These are phyloP conservation scores for Recurvirostra avosetta DNA, from an alignment of 2,113 vertebrate genomes.

Conservation along the genomic window DNA sequence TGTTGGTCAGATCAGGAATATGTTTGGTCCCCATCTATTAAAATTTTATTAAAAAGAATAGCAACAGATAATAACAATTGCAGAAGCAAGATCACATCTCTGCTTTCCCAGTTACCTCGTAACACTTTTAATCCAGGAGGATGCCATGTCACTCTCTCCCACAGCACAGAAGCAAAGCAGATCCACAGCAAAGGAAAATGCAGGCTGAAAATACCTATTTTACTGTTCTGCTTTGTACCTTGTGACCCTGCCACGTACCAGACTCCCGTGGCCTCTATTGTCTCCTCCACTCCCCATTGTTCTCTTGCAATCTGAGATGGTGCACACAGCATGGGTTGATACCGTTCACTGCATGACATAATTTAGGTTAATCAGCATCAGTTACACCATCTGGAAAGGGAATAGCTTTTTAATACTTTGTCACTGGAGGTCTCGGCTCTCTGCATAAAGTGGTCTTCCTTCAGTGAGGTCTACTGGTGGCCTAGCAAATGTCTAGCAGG, in stretches of 20 bases:
- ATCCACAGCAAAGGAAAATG: neutral
- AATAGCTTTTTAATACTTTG: neutral
- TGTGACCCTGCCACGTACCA: neutral
- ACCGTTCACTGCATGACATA: neutral
- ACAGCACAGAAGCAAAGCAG: neutral
- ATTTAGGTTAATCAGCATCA: constrained; percentile 59
- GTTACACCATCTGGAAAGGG: constrained; percentile 48
- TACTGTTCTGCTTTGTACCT: neutral
- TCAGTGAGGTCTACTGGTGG: neutral
- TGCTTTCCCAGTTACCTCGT: neutral
- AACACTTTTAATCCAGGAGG: accelerated
- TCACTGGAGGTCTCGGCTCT: neutral
- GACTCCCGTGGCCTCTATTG: neutral
- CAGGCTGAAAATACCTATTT: neutral
- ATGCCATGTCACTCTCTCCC: accelerated
- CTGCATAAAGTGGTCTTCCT: neutral
- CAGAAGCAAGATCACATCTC: neutral
- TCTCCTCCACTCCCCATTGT: constrained; percentile 15
- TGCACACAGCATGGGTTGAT: constrained; percentile 18
- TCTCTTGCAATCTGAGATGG: neutral
- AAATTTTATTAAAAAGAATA: neutral
- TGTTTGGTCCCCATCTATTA: neutral
- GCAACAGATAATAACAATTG: neutral
- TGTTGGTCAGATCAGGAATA: neutral
- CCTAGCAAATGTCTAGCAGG: neutral